phyloP scores from a whole-genome alignment of 2,888 invertebrate genomes.

The Euspilapteryx auroguttella region DNA sequence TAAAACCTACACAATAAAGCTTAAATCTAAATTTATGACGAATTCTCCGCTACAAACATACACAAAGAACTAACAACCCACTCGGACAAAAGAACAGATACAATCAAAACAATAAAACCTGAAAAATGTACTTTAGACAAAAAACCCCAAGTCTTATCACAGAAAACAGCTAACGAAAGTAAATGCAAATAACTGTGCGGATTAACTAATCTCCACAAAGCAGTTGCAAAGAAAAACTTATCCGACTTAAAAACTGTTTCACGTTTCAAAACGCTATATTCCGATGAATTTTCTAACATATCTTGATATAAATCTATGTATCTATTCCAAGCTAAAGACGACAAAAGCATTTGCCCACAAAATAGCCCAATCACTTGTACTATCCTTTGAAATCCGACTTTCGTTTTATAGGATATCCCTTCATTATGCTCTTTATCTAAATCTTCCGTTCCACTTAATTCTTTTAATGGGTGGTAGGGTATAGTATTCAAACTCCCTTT shows the following conservation, averaged over 20 bases:
- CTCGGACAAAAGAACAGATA: slow-evolving; percentile 72
- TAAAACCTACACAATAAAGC: too few species aligned
- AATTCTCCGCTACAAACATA: too few species aligned
- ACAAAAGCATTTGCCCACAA: slow-evolving; percentile 71
- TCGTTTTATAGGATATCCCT: slow-evolving; percentile 67
- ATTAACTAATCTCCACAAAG: slow-evolving; percentile 78
- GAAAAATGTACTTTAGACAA: slow-evolving; percentile 69
- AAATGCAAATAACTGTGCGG: slow-evolving; percentile 77
- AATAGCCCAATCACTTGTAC: slow-evolving; percentile 67
- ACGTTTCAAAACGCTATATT: slow-evolving; percentile 49
- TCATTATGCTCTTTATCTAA: slow-evolving; percentile 42
- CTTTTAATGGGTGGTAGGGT: slow-evolving; percentile 44
- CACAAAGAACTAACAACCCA: slow-evolving; percentile 54
- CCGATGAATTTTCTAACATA: slow-evolving; percentile 66
- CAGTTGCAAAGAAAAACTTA: slow-evolving; percentile 72
- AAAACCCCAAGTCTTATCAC: slow-evolving; percentile 82
- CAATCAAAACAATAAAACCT: slow-evolving; percentile 69
- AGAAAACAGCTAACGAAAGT: slow-evolving; percentile 74
- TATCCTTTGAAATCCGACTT: slow-evolving; percentile 68
- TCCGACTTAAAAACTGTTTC: slow-evolving; percentile 69
- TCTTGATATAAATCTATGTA: slow-evolving; percentile 81
- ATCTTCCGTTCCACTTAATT: slow-evolving; percentile 39
- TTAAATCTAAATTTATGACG: too few species aligned
- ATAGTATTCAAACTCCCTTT: slow-evolving; percentile 61
- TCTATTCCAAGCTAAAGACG: slow-evolving; percentile 82